Evolutionary conservation across 35 echinoderm and acorn worm species (phyloP).

Genomic region (Apostichopus californicus): DNA sequence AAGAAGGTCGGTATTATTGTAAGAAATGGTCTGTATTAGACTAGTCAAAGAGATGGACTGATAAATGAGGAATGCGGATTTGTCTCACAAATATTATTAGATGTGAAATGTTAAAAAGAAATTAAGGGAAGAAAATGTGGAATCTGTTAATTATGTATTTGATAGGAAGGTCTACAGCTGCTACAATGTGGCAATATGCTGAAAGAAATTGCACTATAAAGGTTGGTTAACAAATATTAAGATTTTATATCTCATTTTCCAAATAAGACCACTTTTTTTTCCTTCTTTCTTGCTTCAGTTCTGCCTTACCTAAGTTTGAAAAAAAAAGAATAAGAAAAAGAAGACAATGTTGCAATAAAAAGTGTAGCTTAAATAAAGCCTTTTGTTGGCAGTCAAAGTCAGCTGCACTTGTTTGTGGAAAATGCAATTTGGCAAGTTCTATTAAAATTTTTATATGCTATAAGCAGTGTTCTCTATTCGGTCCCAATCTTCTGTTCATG

Average conservation of each 20-base stretch:
- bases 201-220: neutral
- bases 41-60: too few relatives aligned
- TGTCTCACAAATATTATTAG: too few relatives aligned
- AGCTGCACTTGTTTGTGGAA: neutral
- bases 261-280: conserved; percentile 11
- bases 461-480: too few relatives aligned
- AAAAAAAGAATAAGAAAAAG: neutral
- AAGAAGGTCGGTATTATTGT: too few relatives aligned
- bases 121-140: too few relatives aligned
- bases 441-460: too few relatives aligned
- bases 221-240: neutral
- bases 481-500: too few relatives aligned
- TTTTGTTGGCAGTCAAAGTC: neutral
- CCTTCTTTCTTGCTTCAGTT: conserved; percentile 25
- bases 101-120: too few relatives aligned
- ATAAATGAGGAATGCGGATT: too few relatives aligned
- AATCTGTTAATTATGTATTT: too few relatives aligned
- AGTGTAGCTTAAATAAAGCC: neutral
- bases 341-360: conserved; percentile 36
- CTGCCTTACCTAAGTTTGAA: conserved; percentile 29
- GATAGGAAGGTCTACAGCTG: too few relatives aligned
- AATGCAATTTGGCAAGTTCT: neutral
- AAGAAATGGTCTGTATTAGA: too few relatives aligned
- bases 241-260: neutral
- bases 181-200: neutral